Base-by-base conservation (phyloP, 92 coral and sea anemone genomes). In the Anthopleura xanthogrammica region DNA sequence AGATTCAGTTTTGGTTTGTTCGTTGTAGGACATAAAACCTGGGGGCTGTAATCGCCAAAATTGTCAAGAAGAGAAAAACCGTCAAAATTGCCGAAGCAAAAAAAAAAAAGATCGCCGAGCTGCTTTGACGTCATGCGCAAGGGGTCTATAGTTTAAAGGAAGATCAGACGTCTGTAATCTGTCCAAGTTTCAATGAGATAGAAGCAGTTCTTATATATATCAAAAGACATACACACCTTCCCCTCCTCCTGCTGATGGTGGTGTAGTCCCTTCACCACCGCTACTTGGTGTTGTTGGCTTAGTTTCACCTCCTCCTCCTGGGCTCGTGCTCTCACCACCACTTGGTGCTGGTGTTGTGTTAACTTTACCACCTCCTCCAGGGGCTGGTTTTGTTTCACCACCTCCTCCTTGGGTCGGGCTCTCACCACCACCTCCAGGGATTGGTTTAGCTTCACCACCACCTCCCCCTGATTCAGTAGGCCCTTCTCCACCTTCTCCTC, bases 401-500 rank as follows among this genome's bases (percentile, higher is more conserved):
- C 88, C 84, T 23, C 82, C 72, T 14, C 88, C 89, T 29, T 0
- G 36, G 36, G 36, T 29, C 36, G 36, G 36, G 36, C 36, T 29
- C 36, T 77, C 79, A 1, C 79, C 86, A 20, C 85, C 89, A 3
- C 60, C 12, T 17, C 58, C 60, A 40, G 87, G 24, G 48, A 60
- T 12, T 36, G 77, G 64, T 58, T 58, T 48, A 16, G 17, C 52
- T 11, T 39, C 78, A 23, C 83, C 89, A 22, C 88, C 84, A 16
- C 82, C 72, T 14, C 88, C 89, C 12, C 58, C 86, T 23, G 91
- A 48, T 62, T 54, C 36, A 56, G 76, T 1, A 84, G 73, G 16
- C 68, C 43, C 41, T 16, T 16, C 23, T 23, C 29, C 78, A 76
- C 43, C 41, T 16, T 16, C 23, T 23, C 29, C 78, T 12, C 36